Evolutionary conservation across 2,113 vertebrate genomes (phyloP), one percentile per base, ranked within the genome.

Genomic region (Leuciscus idus): DNA sequence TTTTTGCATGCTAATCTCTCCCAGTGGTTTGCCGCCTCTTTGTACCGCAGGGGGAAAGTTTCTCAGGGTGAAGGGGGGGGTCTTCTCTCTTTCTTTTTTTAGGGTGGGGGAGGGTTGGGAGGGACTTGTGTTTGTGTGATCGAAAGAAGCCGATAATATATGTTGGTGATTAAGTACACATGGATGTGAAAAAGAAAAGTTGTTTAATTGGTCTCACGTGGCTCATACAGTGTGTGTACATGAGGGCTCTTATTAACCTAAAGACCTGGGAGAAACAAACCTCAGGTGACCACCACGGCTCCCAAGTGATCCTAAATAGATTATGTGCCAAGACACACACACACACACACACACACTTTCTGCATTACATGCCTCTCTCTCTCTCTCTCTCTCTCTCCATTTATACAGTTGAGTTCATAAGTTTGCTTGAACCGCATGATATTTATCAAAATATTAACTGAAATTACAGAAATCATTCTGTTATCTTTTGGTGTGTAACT

Each of bases 1-100:
- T 84, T 84, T 83, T 84, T 57, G 81, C 68, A 84, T 84, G 81
- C 81, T 84, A 84, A 84, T 84, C 33, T 84, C 50, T 26, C 50
- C 81, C 33, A 72, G 50, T 2, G 33, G 81, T 73, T 84, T 57
- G 81, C 50, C 48, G 30, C 48, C 68, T 59, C 81, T 73, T 52
- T 84, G 68, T 59, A n/a, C 21, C 0, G 43, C 10, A 9, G 30
- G 81, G 30, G 81, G 66, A 73, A 83, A 73, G 30, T 39, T 84
- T 84, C 50, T 59, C 33, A 57, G 68, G 81, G 81, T 43, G 8
- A 84, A 59, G 66, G 21, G 68, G 52, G 52, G 59, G 68, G 30
- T 13, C 23, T 43, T 72, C 43, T 73, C 48, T 52, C 23, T 57
- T 83, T 83, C 30, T 23, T 83, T 70, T 83, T 73, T 59, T 57